Base-by-base conservation (phyloP, 2,797 vertebrate genomes). In the Enteromius thamalakanensis region DNA sequence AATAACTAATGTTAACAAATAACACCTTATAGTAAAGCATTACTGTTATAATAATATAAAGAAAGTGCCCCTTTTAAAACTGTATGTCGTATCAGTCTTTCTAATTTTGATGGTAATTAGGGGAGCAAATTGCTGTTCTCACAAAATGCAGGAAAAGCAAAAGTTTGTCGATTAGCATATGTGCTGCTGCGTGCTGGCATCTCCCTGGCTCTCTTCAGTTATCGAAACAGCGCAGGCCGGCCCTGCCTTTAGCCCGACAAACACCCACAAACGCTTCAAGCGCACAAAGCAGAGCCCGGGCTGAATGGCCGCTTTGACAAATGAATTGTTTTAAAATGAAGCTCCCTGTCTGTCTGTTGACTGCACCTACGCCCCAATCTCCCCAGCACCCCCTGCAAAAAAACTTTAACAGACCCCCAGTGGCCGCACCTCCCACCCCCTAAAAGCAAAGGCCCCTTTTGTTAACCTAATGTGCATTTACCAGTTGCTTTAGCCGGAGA, bases 401-500 rank as follows among this genome's bases (percentile, higher is more conserved):
- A 60, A 72, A 45, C 23, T 81, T 81, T 81, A 64, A 74, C 70
- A 82, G 58, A 82, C 89, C 90, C 90, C 86, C 90, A 90, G 85
- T 91, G 90, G 90, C 90, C 90, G 65, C 81, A 91, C 92, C 91
- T 87, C 84, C 81, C 81, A 76, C 76, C 81, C 85, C 45, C 77
- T 81, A 83, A 91, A 90, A 91, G 92, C 92, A 93, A 93, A 93
- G 92, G 91, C 77, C 89, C 88, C 93, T 70, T 94, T 95, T 95
- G 94, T 95, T 94, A 95, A 94, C 90, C 94, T 93, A 94, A 94
- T 95, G 94, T 95, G 93, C 94, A 93, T 95, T 95, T 95, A 94
- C 94, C 94, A 95, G 94, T 94, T 93, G 92, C 93, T 93, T 95
- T 94, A 91, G 94, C 92, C 94, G 94, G 95, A 94, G 93, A 98